Evolutionary conservation across 1,140 invertebrate species (phyloP), one percentile per base, ranked within the genome.

Genomic region (Cherax quadricarinatus): DNA sequence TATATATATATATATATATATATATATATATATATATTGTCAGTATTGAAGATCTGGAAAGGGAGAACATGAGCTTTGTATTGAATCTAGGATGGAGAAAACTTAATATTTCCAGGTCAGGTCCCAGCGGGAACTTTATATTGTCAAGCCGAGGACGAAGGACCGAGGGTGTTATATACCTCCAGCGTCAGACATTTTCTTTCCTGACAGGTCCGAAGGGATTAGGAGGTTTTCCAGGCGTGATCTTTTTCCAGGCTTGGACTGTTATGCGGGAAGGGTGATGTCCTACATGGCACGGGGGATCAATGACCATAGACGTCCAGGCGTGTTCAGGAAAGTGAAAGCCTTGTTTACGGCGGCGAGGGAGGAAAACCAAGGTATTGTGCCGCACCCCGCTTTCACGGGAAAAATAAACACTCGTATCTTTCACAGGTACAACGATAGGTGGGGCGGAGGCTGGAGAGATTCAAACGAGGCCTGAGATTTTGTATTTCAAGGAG

Each of bases 31-130:
- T 41, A 41, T 41, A 41, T 1, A 41, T 1, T 41, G 30, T 41
- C 30, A 41, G 30, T 2, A 41, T 41, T 0, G 30, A 41, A 41
- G 30, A 41, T 16, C 66, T 70, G 66, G 66, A 70, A 70, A 70
- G 66, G 66, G 66, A 21, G 66, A 70, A 70, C 66, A 12, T 21
- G 14, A 70, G 66, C 66, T 21, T 70, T 70, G 14, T 18, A 70
- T 0, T 18, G 18, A 18, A 14, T 6, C 66, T 18, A 21, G 6
- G 66, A 5, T 18, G 21, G 66, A 9, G 66, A 70, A 70, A 70
- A 70, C 66, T 70, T 70, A 70, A 70, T 70, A 70, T 70, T 70
- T 70, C 66, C 66, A 70, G 66, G 66, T 70, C 66, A 70, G 66
- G 66, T 41, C 66, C 66, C 66, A 70, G 14, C 21, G 66, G 66